Evolutionary conservation across 2,888 invertebrate species (phyloP).

Genomic region (Nomada lathburiana): DNA sequence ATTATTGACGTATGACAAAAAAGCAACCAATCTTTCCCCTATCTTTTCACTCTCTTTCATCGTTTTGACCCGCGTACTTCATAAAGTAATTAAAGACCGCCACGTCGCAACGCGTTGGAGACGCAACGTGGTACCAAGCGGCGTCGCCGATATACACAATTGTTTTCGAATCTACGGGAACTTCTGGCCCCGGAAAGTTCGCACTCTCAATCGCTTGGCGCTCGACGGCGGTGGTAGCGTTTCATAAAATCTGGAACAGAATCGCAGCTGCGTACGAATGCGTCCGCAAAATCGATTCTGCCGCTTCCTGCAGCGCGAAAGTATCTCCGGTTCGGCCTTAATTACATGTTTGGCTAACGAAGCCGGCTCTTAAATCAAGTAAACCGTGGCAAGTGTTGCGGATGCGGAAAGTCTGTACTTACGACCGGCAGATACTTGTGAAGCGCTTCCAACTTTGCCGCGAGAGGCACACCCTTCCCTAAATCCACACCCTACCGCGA

Average conservation of each 20-base stretch:
- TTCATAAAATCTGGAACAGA: conserved; percentile 38
- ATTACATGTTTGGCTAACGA: conserved; percentile 64
- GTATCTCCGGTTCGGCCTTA: conserved; percentile 43
- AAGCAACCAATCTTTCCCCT: conserved; percentile 16
- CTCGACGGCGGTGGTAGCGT: conserved; percentile 4
- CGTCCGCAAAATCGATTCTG: conserved; percentile 36
- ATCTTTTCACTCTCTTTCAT: conserved; percentile 7
- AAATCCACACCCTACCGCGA: conserved; percentile 7
- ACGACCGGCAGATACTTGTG: conserved; percentile 28
- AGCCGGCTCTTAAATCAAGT: conserved; percentile 50
- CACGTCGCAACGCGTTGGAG: neutral
- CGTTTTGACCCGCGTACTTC: neutral
- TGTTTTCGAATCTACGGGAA: conserved; percentile 3
- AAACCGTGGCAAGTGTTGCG: conserved; percentile 42
- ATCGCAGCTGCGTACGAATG: conserved; percentile 45
- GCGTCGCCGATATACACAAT: conserved; percentile 6
- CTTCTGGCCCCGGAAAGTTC: conserved; percentile 1
- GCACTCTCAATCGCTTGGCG: neutral
- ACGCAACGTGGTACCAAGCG: neutral
- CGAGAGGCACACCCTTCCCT: neutral
- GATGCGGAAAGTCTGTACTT: conserved; percentile 33
- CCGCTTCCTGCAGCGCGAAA: conserved; percentile 12
- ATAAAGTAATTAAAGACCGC: neutral
- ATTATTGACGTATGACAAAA: neutral
- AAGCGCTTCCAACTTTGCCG: conserved; percentile 38